phyloP scores from a whole-genome alignment of 1,140 invertebrate genomes.

The Drosophila asahinai region DNA sequence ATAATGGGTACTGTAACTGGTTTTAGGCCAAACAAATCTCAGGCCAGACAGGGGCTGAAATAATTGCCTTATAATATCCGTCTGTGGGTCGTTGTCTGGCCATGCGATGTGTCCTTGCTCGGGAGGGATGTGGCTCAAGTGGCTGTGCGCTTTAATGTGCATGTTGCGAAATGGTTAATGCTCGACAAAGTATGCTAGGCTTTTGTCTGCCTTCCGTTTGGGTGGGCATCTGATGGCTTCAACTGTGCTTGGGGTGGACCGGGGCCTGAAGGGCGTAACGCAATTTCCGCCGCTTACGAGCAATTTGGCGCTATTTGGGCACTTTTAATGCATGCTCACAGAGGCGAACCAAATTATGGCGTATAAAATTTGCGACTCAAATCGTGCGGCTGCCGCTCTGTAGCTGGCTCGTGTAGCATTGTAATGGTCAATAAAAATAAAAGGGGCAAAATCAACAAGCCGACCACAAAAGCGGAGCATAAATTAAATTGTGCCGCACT shows the following conservation, averaged over 20 bases:
- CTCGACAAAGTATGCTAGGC: conserved; percentile 45
- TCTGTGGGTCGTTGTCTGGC: conserved; percentile 37
- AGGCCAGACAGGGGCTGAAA: conserved; percentile 22
- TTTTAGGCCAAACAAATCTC: conserved; percentile 6
- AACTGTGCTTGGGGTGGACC: not conserved
- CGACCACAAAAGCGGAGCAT: conserved; percentile 67
- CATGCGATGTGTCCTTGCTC: conserved; percentile 21
- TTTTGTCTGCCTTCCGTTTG: conserved; percentile 33
- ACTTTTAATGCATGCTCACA: conserved; percentile 58
- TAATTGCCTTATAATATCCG: conserved; percentile 39
- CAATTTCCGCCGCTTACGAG: conserved; percentile 63
- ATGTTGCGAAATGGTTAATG: conserved; percentile 50
- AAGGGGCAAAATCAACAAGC: conserved; percentile 73
- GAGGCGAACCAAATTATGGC: conserved; percentile 69
- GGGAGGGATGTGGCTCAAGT: conserved; percentile 20
- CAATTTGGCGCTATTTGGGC: conserved; percentile 67
- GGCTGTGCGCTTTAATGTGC: conserved; percentile 41
- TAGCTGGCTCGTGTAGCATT: conserved; percentile 40
- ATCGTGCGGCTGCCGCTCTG: conserved; percentile 18
- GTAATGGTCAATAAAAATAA: conserved; percentile 80
- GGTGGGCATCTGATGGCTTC: not conserved
- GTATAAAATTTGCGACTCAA: conserved; percentile 62
- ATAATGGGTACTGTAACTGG: not conserved
- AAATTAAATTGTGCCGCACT: conserved; percentile 79
- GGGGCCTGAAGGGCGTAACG: conserved; percentile 34